These are phyloP conservation scores for Pharmacophagus antenor DNA, from an alignment of 2,888 invertebrate genomes.

Conservation along the genomic window DNA sequence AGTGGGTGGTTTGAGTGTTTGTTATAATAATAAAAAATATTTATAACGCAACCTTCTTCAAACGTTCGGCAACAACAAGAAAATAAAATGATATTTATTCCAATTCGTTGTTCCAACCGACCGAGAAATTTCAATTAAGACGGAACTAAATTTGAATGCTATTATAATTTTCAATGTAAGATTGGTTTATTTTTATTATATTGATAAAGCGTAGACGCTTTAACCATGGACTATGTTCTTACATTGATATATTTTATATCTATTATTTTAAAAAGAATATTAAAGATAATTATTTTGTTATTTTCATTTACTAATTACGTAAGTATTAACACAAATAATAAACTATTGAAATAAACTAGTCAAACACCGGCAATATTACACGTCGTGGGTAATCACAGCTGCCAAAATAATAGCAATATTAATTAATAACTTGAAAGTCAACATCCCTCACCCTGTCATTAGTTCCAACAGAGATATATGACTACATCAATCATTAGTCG, in stretches of 20 bases:
- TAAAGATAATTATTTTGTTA: too few relatives aligned
- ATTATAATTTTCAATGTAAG: slow-evolving; percentile 25
- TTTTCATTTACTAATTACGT: too few relatives aligned
- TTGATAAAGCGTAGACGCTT: slow-evolving; percentile 14
- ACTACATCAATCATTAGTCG: slow-evolving; percentile 77
- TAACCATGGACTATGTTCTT: slow-evolving; percentile 41
- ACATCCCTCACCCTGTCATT: slow-evolving; percentile 76
- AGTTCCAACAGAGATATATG: slow-evolving; percentile 70
- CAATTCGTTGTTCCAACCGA: slow-evolving; percentile 3
- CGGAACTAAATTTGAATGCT: slow-evolving; percentile 21
- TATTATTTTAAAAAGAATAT: too few relatives aligned
- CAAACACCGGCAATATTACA: slow-evolving; percentile 35
- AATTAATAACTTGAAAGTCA: slow-evolving; percentile 79
- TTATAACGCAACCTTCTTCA: background rate
- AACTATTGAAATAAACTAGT: slow-evolving; percentile 22
- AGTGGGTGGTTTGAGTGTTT: too few relatives aligned
- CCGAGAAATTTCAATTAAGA: slow-evolving; percentile 23
- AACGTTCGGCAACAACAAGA: background rate
- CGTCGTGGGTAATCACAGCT: slow-evolving; percentile 51
- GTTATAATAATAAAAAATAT: slow-evolving; percentile 8
- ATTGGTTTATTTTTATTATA: slow-evolving; percentile 22
- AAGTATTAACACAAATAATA: slow-evolving; percentile 3
- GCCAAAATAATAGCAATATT: slow-evolving; percentile 74
- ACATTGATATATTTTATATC: slow-evolving; percentile 42
- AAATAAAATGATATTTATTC: slow-evolving; percentile 8